A percentile compares a stretch with the other conserved stretches of the same genome.
These are phyloP conservation scores for Semicossyphus pulcher DNA, from an alignment of 2,113 vertebrate genomes.

Conservation along the genomic window DNA sequence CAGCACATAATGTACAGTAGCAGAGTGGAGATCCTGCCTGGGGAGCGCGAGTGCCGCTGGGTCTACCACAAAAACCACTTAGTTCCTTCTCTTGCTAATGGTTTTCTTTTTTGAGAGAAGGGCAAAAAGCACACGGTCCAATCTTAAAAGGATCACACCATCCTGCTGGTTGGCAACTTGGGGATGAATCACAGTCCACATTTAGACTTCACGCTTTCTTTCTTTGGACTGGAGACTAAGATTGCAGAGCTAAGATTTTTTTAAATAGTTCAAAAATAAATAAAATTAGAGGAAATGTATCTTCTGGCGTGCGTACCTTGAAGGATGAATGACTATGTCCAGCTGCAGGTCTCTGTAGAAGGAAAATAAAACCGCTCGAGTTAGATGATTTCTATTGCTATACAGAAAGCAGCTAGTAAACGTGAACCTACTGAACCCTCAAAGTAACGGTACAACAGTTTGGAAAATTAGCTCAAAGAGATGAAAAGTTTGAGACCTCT, in stretches of 20 bases:
- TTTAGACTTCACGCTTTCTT: slow-evolving; percentile 44
- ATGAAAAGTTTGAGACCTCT: not conserved
- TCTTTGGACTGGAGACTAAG: slow-evolving; percentile 27
- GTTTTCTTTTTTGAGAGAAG: slow-evolving; percentile 76
- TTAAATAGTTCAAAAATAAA: too few species aligned
- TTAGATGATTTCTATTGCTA: not conserved
- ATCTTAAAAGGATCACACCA: slow-evolving; percentile 70
- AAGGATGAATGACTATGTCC: slow-evolving; percentile 85
- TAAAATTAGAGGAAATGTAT: too few species aligned
- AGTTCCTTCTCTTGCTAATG: slow-evolving; percentile 78
- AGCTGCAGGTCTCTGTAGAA: slow-evolving; percentile 81
- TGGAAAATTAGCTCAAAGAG: not conserved
- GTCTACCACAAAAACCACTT: slow-evolving; percentile 83
- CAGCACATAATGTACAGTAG: slow-evolving; percentile 68
- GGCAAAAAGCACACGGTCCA: slow-evolving; percentile 53
- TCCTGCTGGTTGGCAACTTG: slow-evolving; percentile 39
- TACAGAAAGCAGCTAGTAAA: not conserved
- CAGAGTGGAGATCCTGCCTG: slow-evolving; percentile 66
- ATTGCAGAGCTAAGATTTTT: slow-evolving; percentile 18
- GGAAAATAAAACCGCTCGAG: slow-evolving; percentile 52
- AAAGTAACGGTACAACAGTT: not conserved
- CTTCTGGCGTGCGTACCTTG: slow-evolving; percentile 80
- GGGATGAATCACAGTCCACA: slow-evolving; percentile 27
- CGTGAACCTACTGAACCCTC: not conserved
- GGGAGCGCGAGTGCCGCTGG: slow-evolving; percentile 65